Evolutionary conservation across 2,797 vertebrate species (phyloP).

Genomic region (Acrossocheilus fasciatus): DNA sequence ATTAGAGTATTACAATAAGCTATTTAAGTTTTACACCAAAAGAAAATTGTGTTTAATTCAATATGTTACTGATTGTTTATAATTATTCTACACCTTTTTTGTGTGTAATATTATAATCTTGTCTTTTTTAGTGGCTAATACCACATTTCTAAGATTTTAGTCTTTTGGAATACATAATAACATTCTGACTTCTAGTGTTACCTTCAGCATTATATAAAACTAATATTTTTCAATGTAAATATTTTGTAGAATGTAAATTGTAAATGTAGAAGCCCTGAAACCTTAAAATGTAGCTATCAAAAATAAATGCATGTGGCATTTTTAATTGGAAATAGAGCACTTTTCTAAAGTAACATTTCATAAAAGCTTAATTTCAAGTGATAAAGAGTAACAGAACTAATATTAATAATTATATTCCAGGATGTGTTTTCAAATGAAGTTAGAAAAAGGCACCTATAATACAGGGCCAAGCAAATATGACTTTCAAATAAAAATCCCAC

Average conservation of each 20-base stretch:
- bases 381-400: not conserved
- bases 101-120: not conserved
- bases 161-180: not conserved
- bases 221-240: not conserved
- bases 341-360: not conserved
- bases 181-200: not conserved
- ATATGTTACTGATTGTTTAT: not conserved
- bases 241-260: too few species aligned
- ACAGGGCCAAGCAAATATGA: not conserved
- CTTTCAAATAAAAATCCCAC: too few species aligned
- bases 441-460: not conserved
- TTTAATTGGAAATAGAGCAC: not conserved
- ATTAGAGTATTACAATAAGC: not conserved
- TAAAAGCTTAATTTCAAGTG: not conserved
- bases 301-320: not conserved
- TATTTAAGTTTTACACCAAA: not conserved
- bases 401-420: not conserved
- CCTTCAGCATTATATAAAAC: not conserved
- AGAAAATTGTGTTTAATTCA: not conserved
- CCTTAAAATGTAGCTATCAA: too few species aligned
- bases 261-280: not conserved
- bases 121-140: not conserved
- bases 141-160: not conserved
- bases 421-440: not conserved
- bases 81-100: not conserved